These are phyloP conservation scores for honey bee (Apis mellifera) DNA, from an alignment of 1,140 invertebrate genomes.

Conservation along the genomic window DNA sequence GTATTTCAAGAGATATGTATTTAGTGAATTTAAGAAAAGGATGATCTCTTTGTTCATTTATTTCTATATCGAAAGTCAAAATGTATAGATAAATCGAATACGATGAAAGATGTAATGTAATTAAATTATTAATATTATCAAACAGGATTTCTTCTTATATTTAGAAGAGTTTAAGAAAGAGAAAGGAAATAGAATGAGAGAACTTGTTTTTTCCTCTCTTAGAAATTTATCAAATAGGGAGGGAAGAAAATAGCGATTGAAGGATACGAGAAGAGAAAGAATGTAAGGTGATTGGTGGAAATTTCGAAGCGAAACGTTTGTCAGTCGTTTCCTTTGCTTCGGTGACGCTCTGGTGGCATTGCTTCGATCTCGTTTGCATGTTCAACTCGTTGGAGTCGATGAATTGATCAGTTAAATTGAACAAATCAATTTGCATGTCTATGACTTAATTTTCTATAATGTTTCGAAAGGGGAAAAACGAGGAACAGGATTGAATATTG, in stretches of 20 bases:
- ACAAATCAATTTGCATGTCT: constrained; percentile 35
- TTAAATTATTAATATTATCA: too few relatives aligned
- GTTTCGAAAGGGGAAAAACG: neutral
- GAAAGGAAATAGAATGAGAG: neutral
- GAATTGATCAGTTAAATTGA: constrained; percentile 12
- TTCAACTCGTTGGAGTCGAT: neutral
- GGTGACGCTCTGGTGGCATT: neutral
- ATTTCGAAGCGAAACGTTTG: neutral
- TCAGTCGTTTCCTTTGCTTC: constrained; percentile 2
- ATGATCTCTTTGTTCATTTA: too few relatives aligned
- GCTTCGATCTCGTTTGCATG: constrained; percentile 15
- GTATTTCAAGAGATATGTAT: too few relatives aligned
- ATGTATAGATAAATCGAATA: too few relatives aligned
- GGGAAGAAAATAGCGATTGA: neutral
- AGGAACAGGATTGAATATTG: neutral
- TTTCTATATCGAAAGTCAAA: too few relatives aligned
- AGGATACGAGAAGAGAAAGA: neutral
- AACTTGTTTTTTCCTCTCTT: neutral
- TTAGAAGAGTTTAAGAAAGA: neutral
- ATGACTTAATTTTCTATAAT: constrained; percentile 15
- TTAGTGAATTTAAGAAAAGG: too few relatives aligned
- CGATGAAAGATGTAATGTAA: too few relatives aligned
- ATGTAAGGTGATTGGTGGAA: neutral
- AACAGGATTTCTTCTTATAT: neutral
- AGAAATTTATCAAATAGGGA: neutral